phyloP scores from a whole-genome alignment of 2,113 vertebrate genomes.

The Butorides virescens region DNA sequence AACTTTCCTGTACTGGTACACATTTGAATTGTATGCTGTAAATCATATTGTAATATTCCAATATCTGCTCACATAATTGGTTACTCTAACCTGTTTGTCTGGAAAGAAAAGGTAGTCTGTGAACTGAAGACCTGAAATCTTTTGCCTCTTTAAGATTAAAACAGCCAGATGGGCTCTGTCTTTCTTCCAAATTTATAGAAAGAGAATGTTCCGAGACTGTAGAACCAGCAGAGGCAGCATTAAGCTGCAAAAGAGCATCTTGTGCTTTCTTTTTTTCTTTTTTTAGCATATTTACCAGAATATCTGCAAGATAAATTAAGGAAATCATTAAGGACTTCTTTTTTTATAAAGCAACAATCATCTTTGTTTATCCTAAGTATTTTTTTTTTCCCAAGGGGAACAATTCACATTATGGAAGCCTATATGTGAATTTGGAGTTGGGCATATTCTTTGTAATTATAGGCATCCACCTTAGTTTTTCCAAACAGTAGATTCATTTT shows the following conservation, averaged over 20 bases:
- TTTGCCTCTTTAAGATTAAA: neutral
- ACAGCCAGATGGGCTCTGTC: neutral
- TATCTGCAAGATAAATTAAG: constrained; percentile 77
- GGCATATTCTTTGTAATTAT: neutral
- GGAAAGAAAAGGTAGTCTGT: constrained; percentile 10
- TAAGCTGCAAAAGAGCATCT: constrained; percentile 66
- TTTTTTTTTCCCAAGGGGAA: neutral
- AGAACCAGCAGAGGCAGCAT: neutral
- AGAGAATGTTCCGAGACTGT: neutral
- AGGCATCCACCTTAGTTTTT: neutral
- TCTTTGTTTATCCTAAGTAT: neutral
- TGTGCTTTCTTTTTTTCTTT: constrained; percentile 84
- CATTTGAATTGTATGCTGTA: neutral
- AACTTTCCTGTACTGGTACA: neutral
- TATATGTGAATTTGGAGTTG: neutral
- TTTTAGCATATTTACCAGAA: constrained; percentile 89
- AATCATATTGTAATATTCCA: neutral
- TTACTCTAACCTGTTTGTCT: constrained; percentile 67
- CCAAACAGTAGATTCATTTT: neutral
- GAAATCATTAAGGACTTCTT: neutral
- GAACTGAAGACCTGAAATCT: neutral
- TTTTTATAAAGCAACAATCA: neutral
- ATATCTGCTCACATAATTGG: neutral
- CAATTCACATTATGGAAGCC: neutral
- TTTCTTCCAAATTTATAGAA: neutral